phyloP scores from a whole-genome alignment of 2,888 invertebrate species.

The Corbicula japonica region DNA sequence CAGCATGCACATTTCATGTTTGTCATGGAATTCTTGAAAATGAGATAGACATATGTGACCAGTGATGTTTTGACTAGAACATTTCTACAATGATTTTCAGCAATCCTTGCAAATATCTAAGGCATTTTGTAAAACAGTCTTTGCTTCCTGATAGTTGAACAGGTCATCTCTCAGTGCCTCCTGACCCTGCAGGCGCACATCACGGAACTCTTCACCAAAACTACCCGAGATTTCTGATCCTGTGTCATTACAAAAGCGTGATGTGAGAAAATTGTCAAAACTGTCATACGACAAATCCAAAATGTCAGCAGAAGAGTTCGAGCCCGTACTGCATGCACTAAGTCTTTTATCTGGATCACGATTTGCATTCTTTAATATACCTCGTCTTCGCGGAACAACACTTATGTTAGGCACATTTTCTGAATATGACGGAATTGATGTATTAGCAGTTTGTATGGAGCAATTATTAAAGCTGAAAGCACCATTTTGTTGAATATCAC shows the following conservation, averaged over 20 bases:
- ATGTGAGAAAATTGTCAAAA: slow-evolving; percentile 71
- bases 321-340: slow-evolving; percentile 82
- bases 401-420: slow-evolving; percentile 38
- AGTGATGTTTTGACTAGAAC: slow-evolving; percentile 24
- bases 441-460: slow-evolving; percentile 1
- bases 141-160: slow-evolving; percentile 67
- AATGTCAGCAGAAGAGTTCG: slow-evolving; percentile 85
- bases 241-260: slow-evolving; percentile 39
- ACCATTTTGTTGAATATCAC: slow-evolving; percentile 22
- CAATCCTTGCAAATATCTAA: slow-evolving; percentile 66
- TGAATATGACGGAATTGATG: not conserved
- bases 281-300: slow-evolving; percentile 85
- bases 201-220: slow-evolving; percentile 38
- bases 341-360: slow-evolving; percentile 79
- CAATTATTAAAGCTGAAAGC: slow-evolving; percentile 48
- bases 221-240: slow-evolving; percentile 30
- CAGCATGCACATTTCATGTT: slow-evolving; percentile 25
- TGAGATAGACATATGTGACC: not conserved
- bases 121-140: slow-evolving; percentile 71
- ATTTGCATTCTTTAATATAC: slow-evolving; percentile 79
- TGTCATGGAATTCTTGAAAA: slow-evolving; percentile 10
- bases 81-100: slow-evolving; percentile 19
- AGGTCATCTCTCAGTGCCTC: slow-evolving; percentile 41
- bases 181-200: slow-evolving; percentile 36
- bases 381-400: slow-evolving; percentile 73